Base-by-base conservation (phyloP, 2,888 invertebrate genomes). In the Ariolimax columbianus region DNA sequence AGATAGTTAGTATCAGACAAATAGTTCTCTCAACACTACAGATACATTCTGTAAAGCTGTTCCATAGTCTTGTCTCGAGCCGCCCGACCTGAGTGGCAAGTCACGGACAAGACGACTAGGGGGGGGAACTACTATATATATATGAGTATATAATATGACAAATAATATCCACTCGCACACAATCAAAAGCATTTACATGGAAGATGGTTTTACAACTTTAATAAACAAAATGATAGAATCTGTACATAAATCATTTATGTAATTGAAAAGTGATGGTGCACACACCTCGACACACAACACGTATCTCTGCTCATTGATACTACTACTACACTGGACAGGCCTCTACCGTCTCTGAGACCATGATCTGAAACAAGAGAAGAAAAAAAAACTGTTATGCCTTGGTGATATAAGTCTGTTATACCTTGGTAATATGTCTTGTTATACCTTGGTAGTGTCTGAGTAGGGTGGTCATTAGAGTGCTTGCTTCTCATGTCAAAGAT, bases 341-440 rank as follows among this genome's bases (percentile, higher is more conserved):
- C 75, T 86, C 82, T 77, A 84, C 73, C 87, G 80, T 38, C 87
- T 77, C 36, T 84, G 84, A 19, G 88, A 88, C 55, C 84, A 55
- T 30, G 88, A 88, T 75, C 88, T 88, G 86, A 47, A 86, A 88
- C 3, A 84, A 70, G 70, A 78, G 66, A 77, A 77, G 77, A 43
- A 82, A 63, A 59, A 78, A 72, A n/a, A 26, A 40, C 3, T 72
- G 72, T 72, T 72, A 72, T 43, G 9, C 43, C 43, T 40, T 38
- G 66, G 66, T 26, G 30, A 66, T 30, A 26, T 7, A 30, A 66
- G 7, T 40, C 3, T 23, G 26, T 70, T 70, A 36, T 14, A 11
- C 33, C 19, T 36, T 33, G 47, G 47, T 14, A 11, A 47, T n/a
- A n/a, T n/a, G n/a, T n/a, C n/a, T n/a, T n/a, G n/a, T n/a, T n/a